Evolutionary conservation across 1,140 invertebrate genomes (phyloP).

Genomic region (Lineus longissimus): DNA sequence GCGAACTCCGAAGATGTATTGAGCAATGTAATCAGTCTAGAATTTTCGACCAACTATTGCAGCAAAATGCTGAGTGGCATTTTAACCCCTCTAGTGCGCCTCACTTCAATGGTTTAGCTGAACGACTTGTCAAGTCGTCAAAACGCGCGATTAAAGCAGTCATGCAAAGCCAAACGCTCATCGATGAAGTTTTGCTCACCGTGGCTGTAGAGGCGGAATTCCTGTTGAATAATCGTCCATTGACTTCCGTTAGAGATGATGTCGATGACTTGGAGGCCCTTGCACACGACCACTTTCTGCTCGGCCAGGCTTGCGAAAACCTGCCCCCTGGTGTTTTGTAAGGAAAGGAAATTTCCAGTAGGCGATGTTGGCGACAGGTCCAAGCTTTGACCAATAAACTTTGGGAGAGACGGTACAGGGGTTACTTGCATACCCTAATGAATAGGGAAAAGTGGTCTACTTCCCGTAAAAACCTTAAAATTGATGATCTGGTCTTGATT

Average conservation of each 20-base stretch:
- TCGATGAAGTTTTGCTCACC: conserved; percentile 13
- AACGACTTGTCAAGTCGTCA: conserved; percentile 9
- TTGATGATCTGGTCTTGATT: too few relatives aligned
- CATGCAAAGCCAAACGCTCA: not conserved
- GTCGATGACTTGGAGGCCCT: conserved; percentile 24
- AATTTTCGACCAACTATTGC: not conserved
- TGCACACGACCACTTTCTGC: conserved; percentile 33
- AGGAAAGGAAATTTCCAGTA: not conserved
- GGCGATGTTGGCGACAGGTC: conserved; percentile 4
- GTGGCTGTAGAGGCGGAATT: conserved; percentile 23
- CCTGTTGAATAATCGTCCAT: conserved; percentile 27
- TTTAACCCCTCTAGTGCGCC: conserved; percentile 14
- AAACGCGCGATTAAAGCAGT: conserved; percentile 7
- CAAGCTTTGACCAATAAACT: conserved; percentile 9
- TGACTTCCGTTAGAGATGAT: conserved; percentile 34
- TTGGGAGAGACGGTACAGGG: conserved; percentile 12
- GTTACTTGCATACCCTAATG: conserved; percentile 3
- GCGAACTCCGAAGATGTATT: not conserved
- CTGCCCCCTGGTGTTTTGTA: conserved; percentile 7
- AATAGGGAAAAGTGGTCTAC: not conserved
- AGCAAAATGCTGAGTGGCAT: not conserved
- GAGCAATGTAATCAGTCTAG: not conserved
- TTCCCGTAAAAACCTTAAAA: not conserved
- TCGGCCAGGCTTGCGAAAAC: conserved; percentile 7
- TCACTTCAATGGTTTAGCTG: conserved; percentile 11